Conservation (phyloP, 2,797 vertebrate genomes). For the Crossoptilon crossoptilon region DNA sequence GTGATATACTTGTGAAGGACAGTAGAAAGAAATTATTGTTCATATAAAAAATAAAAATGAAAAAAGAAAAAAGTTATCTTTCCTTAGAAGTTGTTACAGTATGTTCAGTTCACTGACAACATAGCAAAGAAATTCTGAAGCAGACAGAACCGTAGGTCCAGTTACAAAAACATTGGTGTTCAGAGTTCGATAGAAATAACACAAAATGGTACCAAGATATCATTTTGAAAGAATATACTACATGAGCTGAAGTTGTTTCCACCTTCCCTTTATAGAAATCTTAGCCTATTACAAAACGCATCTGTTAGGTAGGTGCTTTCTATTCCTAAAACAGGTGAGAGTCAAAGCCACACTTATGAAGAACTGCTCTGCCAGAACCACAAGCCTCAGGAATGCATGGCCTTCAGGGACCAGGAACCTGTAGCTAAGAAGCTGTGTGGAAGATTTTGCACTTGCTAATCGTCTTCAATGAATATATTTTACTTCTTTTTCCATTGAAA, state of each 20-base stretch:
- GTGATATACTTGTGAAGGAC: neutral
- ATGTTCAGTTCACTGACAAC: neutral
- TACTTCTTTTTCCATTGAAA: neutral
- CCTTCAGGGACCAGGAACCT: neutral
- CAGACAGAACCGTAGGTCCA: neutral
- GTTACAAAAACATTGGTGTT: neutral
- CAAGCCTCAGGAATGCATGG: neutral
- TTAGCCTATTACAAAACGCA: neutral
- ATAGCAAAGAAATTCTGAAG: neutral
- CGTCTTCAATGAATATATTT: neutral
- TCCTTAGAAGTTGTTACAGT: neutral
- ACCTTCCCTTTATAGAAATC: neutral
- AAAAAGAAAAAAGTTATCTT: neutral
- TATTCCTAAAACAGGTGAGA: neutral
- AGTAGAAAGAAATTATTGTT: neutral
- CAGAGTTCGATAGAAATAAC: neutral
- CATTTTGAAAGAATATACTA: neutral
- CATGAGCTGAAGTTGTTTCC: neutral
- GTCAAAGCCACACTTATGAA: neutral
- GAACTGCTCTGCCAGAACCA: neutral
- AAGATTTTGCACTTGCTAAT: neutral
- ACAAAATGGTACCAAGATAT: neutral
- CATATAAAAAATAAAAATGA: neutral
- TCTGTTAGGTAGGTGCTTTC: fast-evolving
- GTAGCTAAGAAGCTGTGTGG: neutral